Base-by-base conservation (phyloP, 92 coral and sea anemone genomes). In the Muricea muricata region DNA sequence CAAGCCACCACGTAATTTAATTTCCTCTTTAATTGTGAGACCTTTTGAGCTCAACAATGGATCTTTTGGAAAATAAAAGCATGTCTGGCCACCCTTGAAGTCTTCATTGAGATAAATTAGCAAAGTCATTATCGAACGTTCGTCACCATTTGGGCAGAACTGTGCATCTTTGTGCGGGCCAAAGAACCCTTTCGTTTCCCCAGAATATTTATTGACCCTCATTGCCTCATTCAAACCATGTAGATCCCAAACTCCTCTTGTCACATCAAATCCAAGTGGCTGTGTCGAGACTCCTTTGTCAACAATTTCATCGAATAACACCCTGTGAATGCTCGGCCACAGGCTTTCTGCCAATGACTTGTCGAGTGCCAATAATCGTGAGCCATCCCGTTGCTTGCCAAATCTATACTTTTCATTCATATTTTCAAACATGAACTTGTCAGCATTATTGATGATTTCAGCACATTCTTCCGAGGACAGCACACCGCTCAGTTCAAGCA, bases 31-130 rank as follows among this genome's bases (percentile, higher is more conserved):
- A 32, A 50, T 75, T n/a, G 80, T 75, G 65, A 75, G 47, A 23
- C 65, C 80, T 75, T 75, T 75, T 21, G 65, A 40, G 33, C 42
- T 47, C 0, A 17, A 23, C 13, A 41, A 47, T 39, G 31, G 6
- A 50, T 75, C 65, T 75, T 75, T 42, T 14, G 80, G 80, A 48
- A 75, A 75, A 31, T 75, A 75, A 75, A 75, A 75, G 80, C 80
- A 75, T 2, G 80, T 75, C 23, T 75, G 42, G 3, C 80, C 80
- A n/a, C 80, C 80, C 26, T 12, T n/a, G 42, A 75, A 75, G n/a
- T 25, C 65, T 7, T 75, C 39, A 75, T 75, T 75, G 15, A 75
- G 65, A 56, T 75, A 75, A 48, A 75, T 33, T 18, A 75, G 21
- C 80, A 75, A 47, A n/a, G 80, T 75, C 28, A 75, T 23, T 31